A percentile compares a stretch with the other conserved stretches of the same genome.
phyloP scores from a whole-genome alignment of 2,888 invertebrate genomes.

The Anorthoa munda region DNA sequence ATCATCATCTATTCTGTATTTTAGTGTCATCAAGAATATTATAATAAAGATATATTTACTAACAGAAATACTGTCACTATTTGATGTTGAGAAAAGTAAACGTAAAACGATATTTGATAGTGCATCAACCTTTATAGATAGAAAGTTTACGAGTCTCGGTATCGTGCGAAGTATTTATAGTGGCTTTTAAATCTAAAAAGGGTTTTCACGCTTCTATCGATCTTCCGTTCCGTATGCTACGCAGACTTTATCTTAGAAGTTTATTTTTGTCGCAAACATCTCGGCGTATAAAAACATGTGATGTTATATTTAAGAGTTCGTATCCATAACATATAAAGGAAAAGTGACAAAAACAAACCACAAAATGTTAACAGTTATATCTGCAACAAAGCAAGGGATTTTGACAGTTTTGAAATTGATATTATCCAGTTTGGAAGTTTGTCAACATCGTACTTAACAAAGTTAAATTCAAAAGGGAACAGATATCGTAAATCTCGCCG shows the following conservation, averaged over 20 bases:
- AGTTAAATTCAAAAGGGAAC: slow-evolving; percentile 64
- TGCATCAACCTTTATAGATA: slow-evolving; percentile 63
- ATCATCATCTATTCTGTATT: slow-evolving; percentile 3
- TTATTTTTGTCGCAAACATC: slow-evolving; percentile 50
- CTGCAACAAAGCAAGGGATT: slow-evolving; percentile 12
- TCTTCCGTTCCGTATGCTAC: slow-evolving; percentile 48
- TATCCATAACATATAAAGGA: background rate
- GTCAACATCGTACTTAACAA: slow-evolving; percentile 58
- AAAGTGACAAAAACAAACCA: slow-evolving; percentile 14
- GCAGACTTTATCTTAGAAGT: slow-evolving; percentile 37
- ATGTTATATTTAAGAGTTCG: slow-evolving; percentile 8
- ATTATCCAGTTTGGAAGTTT: slow-evolving; percentile 53
- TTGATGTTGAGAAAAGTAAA: slow-evolving; percentile 31
- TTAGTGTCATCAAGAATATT: slow-evolving; percentile 13
- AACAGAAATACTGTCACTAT: slow-evolving; percentile 21
- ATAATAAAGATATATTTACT: slow-evolving; percentile 20
- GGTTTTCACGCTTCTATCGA: slow-evolving; percentile 59
- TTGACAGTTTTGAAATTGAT: slow-evolving; percentile 46
- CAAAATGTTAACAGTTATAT: slow-evolving; percentile 20
- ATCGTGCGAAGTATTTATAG: slow-evolving; percentile 61
- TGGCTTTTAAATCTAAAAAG: slow-evolving; percentile 64
- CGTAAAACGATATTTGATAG: slow-evolving; percentile 50
- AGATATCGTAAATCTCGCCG: slow-evolving; percentile 67
- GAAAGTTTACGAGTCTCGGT: slow-evolving; percentile 55
- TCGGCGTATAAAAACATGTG: slow-evolving; percentile 7